Base-by-base conservation (phyloP, 1,140 invertebrate species). In the Zaprionus lachaisei region DNA sequence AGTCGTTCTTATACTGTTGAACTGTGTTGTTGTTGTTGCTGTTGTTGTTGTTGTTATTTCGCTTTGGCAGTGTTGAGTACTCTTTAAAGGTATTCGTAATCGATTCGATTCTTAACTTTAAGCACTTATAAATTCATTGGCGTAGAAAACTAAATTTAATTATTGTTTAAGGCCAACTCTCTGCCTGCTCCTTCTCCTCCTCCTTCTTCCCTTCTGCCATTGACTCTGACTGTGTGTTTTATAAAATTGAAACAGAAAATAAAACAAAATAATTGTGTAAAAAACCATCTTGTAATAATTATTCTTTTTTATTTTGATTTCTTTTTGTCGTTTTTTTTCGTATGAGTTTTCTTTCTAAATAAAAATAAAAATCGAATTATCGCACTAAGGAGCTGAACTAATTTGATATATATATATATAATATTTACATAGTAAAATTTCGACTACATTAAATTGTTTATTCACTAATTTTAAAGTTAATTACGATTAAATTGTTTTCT, bases 1-100 rank as follows among this genome's bases (percentile, higher is more conserved):
- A 87, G 84, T 89, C 84, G 85, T 81, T 89, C 70, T 69, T 81
- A 79, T 72, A 61, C 73, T 76, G 69, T 72, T 57, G 67, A 83
- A 83, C 80, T 82, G 80, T 75, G 12, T 6, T 70, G 78, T 31
- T 54, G 55, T 51, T 61, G 28, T 63, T 65, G 24, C 14, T 55
- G 67, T 72, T 57, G 47, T 72, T 57, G 47, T 67, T 63, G 54
- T 67, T 41, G 54, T 54, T 72, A 69, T 80, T 77, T 80, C 74
- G 76, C 77, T 86, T 89, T 89, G 85, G 84, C 84, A 89, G 84
- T 89, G 84, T 79, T 79, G 85, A 77, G 84, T 89, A 78, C 67
- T 82, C 26, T 44, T 47, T n/a, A 47, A 54, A 22, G 60, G 58
- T 57, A 63, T 57, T 64, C 61, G 31, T 62, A 34, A 47, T 44